Evolutionary conservation across 2,113 vertebrate genomes (phyloP).

Genomic region (Platycercus adscitus): DNA sequence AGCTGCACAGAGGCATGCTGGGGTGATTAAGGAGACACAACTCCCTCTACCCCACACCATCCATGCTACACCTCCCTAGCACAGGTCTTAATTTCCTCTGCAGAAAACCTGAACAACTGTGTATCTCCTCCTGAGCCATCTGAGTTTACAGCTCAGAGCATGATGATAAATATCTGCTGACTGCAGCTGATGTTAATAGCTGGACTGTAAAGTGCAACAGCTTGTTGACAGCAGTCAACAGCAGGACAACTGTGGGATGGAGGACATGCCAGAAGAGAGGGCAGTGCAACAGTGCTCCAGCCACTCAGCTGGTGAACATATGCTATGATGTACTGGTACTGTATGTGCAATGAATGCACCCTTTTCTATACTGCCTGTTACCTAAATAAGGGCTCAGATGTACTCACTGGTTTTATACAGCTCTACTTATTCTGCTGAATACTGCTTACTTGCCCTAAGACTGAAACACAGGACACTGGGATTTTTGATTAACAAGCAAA

Average conservation of each 20-base stretch:
- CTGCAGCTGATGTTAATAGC: background rate
- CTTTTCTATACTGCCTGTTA: background rate
- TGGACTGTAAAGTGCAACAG: background rate
- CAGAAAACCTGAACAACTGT: fast-evolving
- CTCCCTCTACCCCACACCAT: background rate
- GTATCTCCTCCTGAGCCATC: background rate
- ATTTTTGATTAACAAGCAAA: background rate
- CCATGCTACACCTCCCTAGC: background rate
- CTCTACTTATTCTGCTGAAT: background rate
- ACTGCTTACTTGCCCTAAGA: background rate
- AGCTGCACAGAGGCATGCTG: background rate
- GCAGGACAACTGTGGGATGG: background rate
- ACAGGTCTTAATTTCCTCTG: background rate
- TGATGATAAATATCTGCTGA: background rate
- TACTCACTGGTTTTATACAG: background rate
- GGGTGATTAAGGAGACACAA: background rate
- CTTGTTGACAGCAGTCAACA: background rate
- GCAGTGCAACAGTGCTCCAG: background rate
- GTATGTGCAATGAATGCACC: background rate
- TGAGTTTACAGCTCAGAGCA: background rate
- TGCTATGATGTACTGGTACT: background rate
- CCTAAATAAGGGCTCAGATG: background rate
- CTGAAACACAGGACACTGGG: fast-evolving
- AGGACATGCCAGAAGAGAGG: fast-evolving
- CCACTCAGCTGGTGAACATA: background rate